A percentile compares a stretch with the other conserved stretches of the same genome.
Conservation (phyloP, 2,113 vertebrate species). For the Ammodytes marinus region DNA sequence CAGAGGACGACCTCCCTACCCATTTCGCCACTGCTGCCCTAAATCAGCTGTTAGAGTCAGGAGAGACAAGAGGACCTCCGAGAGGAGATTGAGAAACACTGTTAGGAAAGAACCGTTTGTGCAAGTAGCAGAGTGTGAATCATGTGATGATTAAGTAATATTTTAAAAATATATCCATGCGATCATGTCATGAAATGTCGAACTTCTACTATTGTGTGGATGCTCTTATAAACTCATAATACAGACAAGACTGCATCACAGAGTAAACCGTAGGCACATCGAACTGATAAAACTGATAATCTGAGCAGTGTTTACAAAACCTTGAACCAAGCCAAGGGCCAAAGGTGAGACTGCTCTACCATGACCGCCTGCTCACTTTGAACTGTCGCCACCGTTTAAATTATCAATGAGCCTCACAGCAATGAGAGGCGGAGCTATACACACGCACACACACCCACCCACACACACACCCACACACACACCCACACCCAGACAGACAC, state of each 20-base stretch:
- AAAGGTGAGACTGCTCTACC: conserved; percentile 55
- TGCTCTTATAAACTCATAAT: neutral
- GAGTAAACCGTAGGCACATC: neutral
- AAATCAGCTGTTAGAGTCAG: too few relatives aligned
- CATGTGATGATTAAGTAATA: too few relatives aligned
- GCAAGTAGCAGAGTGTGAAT: too few relatives aligned
- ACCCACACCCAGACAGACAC: neutral
- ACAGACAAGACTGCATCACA: neutral
- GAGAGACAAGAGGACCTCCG: too few relatives aligned
- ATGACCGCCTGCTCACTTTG: conserved; percentile 37
- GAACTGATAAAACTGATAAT: conserved; percentile 21
- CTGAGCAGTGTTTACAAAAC: conserved; percentile 56
- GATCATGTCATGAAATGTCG: neutral
- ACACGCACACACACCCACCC: too few relatives aligned
- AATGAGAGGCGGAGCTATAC: conserved; percentile 42
- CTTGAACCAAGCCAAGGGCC: conserved; percentile 17
- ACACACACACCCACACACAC: too few relatives aligned
- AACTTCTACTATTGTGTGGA: too few relatives aligned
- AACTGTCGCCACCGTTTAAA: conserved; percentile 55
- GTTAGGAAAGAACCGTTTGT: too few relatives aligned
- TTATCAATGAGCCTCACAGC: neutral
- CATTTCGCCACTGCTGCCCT: too few relatives aligned
- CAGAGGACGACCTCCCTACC: too few relatives aligned
- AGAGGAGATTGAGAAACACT: too few relatives aligned
- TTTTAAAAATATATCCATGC: too few relatives aligned